A percentile compares a stretch with the other conserved stretches of the same genome.
Evolutionary conservation across 2,113 vertebrate genomes (phyloP).

Genomic region (Vireo altiloquus): DNA sequence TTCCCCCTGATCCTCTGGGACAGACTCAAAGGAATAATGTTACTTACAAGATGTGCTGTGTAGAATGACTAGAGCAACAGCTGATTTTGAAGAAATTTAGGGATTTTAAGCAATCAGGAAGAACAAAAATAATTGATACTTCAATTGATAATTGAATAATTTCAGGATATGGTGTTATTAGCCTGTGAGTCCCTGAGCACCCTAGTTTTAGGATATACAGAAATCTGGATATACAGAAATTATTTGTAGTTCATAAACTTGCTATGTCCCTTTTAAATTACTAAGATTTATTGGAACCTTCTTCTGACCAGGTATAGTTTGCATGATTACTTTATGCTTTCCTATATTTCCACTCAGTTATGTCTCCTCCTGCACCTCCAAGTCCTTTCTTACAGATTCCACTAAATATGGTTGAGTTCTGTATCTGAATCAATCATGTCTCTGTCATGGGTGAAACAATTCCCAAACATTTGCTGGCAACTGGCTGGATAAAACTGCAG

Average conservation of each 20-base stretch:
- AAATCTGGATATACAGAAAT: neutral
- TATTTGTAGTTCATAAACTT: neutral
- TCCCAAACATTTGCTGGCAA: neutral
- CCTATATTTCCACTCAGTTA: neutral
- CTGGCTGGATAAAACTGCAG: neutral
- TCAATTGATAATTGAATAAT: no score
- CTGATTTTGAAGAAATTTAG: neutral
- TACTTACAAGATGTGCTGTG: neutral
- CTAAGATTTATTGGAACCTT: neutral
- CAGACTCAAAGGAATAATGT: neutral
- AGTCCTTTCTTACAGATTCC: neutral
- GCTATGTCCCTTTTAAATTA: neutral
- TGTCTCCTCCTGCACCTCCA: neutral
- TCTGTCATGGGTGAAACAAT: neutral
- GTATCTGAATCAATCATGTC: neutral
- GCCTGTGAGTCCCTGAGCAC: neutral
- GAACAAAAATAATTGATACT: neutral
- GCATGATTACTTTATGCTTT: neutral
- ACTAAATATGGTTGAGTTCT: neutral
- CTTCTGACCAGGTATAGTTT: neutral
- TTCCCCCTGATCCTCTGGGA: neutral
- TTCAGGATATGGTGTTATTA: neutral
- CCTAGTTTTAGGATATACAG: neutral
- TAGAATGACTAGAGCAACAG: neutral
- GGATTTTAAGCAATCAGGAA: neutral